phyloP scores from a whole-genome alignment of 1,140 invertebrate genomes.

The Drosophila nigrodunni region DNA sequence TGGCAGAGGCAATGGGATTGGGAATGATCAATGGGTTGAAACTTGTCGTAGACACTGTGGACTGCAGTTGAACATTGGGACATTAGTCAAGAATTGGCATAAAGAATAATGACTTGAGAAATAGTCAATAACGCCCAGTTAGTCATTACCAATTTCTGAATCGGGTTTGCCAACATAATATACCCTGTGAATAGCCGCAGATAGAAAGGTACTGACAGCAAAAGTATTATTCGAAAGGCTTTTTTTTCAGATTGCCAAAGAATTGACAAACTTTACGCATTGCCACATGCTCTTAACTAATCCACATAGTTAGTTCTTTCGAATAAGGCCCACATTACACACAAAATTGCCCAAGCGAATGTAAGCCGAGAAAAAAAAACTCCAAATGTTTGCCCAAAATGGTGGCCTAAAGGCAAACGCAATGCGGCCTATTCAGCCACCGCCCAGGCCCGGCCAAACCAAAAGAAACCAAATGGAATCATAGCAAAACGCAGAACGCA shows the following conservation, averaged over 20 bases:
- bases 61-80: slow-evolving; percentile 13
- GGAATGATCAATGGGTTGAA: slow-evolving; percentile 35
- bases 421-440: slow-evolving; percentile 62
- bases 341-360: slow-evolving; percentile 38
- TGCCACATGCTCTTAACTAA: slow-evolving; percentile 45
- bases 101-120: slow-evolving; percentile 32
- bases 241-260: neutral
- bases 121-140: slow-evolving; percentile 36
- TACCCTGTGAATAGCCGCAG: slow-evolving; percentile 22
- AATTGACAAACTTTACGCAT: slow-evolving; percentile 42
- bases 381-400: slow-evolving; percentile 66
- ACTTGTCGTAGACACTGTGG: neutral
- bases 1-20: neutral
- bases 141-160: neutral
- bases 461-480: slow-evolving; percentile 53
- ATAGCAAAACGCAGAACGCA: slow-evolving; percentile 68
- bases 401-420: slow-evolving; percentile 65
- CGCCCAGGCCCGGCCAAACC: slow-evolving; percentile 45
- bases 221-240: neutral
- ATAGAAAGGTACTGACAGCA: neutral
- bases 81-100: slow-evolving; percentile 35
- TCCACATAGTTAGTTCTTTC: slow-evolving; percentile 51
- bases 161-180: neutral
- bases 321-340: slow-evolving; percentile 28
- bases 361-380: slow-evolving; percentile 35